These are phyloP conservation scores for Drosophila subsilvestris DNA, from an alignment of 2,888 invertebrate genomes.

Conservation along the genomic window DNA sequence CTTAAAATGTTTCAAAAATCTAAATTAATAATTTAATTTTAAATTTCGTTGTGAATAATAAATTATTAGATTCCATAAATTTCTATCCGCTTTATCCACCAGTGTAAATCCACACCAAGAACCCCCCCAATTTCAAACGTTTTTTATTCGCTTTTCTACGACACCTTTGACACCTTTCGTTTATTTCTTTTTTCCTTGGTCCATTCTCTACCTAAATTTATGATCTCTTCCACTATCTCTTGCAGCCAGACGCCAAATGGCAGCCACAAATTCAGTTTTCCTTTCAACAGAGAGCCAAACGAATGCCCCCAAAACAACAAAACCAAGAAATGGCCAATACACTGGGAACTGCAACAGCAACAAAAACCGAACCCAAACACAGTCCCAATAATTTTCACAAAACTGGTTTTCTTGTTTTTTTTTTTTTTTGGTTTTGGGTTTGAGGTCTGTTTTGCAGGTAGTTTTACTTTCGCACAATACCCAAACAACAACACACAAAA, in stretches of 20 bases:
- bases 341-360: conserved; percentile 4
- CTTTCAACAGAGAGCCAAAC: conserved; percentile 36
- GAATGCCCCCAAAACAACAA: conserved; percentile 9
- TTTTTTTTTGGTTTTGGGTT: conserved; percentile 32
- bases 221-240: conserved; percentile 21
- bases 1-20: no score
- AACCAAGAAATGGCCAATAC: conserved; percentile 41
- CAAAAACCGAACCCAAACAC: conserved; percentile 48
- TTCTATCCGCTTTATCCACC: not conserved
- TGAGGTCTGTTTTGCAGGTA: conserved; percentile 64
- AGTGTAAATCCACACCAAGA: no score
- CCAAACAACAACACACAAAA: conserved; percentile 7
- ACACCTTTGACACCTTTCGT: conserved; percentile 20
- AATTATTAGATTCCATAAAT: not conserved
- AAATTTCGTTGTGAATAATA: no score
- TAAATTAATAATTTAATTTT: no score
- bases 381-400: conserved; percentile 72
- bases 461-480: conserved; percentile 77
- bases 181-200: conserved; percentile 31
- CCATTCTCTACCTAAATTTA: conserved; percentile 26
- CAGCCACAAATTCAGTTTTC: conserved; percentile 37
- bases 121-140: not conserved
- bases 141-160: not conserved
- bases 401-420: conserved; percentile 62
- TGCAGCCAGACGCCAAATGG: conserved; percentile 40